Evolutionary conservation across 2,113 vertebrate genomes (phyloP).

Genomic region (Callipepla squamata): DNA sequence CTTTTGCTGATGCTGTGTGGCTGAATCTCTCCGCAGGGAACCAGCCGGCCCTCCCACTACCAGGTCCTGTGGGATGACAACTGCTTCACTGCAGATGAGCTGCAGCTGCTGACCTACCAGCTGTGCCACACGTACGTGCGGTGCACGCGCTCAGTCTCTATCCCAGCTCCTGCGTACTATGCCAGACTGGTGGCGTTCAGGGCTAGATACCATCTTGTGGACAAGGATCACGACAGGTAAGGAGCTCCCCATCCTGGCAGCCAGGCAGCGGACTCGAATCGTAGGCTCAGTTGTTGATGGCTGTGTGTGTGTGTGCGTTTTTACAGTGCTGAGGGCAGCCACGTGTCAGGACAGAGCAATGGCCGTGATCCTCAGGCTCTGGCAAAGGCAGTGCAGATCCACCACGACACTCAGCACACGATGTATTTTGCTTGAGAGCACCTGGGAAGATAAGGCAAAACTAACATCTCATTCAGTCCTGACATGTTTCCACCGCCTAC

Average conservation of each 20-base stretch:
- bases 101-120: conserved; percentile 97
- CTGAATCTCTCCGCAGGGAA: conserved; percentile 83
- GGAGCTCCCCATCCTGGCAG: neutral
- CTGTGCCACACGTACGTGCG: conserved; percentile 98
- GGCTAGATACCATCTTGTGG: conserved; percentile 97
- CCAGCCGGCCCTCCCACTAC: conserved; percentile 98
- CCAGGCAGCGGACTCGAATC: rapidly evolving
- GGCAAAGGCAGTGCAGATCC: conserved; percentile 98
- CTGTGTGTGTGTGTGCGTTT: conserved; percentile 30
- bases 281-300: rapidly evolving
- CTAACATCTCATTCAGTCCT: conserved; percentile 67
- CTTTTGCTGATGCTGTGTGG: neutral
- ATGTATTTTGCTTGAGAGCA: conserved; percentile 97
- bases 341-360: conserved; percentile 97
- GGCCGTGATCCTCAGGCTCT: conserved; percentile 96
- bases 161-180: conserved; percentile 97
- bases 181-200: conserved; percentile 95
- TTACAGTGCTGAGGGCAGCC: conserved; percentile 95
- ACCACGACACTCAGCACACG: conserved; percentile 98
- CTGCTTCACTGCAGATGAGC: conserved; percentile 96
- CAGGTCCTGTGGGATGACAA: conserved; percentile 99
- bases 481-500: conserved; percentile 65
- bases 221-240: conserved; percentile 99
- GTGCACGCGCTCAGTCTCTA: conserved; percentile 96
- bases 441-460: conserved; percentile 52